Conservation (phyloP, 2,888 invertebrate species). For the Aphelenchoides bicaudatus region DNA sequence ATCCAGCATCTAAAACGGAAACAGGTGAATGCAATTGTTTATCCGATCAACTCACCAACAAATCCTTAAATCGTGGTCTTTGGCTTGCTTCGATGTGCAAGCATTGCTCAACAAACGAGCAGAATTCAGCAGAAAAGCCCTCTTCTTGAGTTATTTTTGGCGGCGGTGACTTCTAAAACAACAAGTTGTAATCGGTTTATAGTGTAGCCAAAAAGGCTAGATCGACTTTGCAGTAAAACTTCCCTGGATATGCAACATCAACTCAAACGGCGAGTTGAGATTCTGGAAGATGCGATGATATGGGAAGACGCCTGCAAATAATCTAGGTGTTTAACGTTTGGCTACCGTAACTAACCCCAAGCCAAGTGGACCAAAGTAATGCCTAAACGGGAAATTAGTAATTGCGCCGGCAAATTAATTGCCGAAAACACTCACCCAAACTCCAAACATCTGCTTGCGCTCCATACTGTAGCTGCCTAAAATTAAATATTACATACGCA, state of each 20-base stretch:
- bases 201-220: conserved; percentile 85
- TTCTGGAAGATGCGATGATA: too few species aligned
- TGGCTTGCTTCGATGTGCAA: conserved; percentile 44
- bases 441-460: conserved; percentile 99
- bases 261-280: conserved; percentile 38
- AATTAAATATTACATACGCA: too few species aligned
- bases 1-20: background rate
- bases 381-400: too few species aligned
- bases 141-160: conserved; percentile 53
- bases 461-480: conserved; percentile 71
- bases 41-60: conserved; percentile 39
- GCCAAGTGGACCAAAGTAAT: conserved; percentile 77
- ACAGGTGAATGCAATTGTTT: background rate
- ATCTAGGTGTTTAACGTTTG: conserved; percentile 64
- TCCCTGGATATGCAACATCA: background rate
- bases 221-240: too few species aligned
- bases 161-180: too few species aligned
- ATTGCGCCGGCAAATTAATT: too few species aligned
- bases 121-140: conserved; percentile 44
- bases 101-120: conserved; percentile 49
- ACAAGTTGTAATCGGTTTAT: conserved; percentile 71
- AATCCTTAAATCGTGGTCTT: conserved; percentile 51
- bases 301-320: background rate
- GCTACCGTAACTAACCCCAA: conserved; percentile 86
- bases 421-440: too few species aligned